Evolutionary conservation across 1,140 invertebrate species (phyloP).

Genomic region (Ectropis grisescens): DNA sequence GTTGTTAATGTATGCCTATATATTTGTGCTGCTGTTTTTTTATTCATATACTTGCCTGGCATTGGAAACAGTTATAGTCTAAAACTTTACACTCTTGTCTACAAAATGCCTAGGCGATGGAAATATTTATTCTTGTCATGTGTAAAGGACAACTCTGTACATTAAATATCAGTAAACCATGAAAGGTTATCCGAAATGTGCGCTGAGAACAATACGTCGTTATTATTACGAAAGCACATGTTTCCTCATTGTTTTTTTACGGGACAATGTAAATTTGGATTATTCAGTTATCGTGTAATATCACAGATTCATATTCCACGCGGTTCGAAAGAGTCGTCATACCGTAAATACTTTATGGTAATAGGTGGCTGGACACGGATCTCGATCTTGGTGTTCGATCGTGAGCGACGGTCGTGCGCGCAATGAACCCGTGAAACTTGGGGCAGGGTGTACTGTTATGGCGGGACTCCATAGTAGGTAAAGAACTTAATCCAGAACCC

Average conservation of each 20-base stretch:
- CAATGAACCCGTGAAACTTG: conserved; percentile 20
- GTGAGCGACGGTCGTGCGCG: conserved; percentile 48
- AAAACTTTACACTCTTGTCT: no score
- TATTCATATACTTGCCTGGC: no score
- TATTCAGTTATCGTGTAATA: conserved; percentile 48
- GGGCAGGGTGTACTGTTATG: conserved; percentile 33
- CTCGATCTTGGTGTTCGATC: conserved; percentile 48
- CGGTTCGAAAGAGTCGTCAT: conserved; percentile 56
- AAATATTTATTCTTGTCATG: no score
- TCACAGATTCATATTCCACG: conserved; percentile 57
- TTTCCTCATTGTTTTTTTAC: conserved; percentile 22
- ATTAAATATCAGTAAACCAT: no score
- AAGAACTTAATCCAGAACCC: no score
- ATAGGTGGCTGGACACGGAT: conserved; percentile 45
- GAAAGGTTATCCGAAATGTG: no score
- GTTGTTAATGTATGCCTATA: no score
- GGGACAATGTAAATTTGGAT: conserved; percentile 34
- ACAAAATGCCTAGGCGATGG: no score
- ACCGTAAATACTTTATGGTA: conserved; percentile 60
- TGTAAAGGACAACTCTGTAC: no score
- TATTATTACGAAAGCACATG: conserved; percentile 32
- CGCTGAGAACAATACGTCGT: conserved; percentile 22
- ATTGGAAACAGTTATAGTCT: no score
- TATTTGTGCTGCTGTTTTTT: no score
- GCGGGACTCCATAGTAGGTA: conserved; percentile 39